Evolutionary conservation across 2,888 invertebrate genomes (phyloP).

Genomic region (Pollenia griseotomentosa): DNA sequence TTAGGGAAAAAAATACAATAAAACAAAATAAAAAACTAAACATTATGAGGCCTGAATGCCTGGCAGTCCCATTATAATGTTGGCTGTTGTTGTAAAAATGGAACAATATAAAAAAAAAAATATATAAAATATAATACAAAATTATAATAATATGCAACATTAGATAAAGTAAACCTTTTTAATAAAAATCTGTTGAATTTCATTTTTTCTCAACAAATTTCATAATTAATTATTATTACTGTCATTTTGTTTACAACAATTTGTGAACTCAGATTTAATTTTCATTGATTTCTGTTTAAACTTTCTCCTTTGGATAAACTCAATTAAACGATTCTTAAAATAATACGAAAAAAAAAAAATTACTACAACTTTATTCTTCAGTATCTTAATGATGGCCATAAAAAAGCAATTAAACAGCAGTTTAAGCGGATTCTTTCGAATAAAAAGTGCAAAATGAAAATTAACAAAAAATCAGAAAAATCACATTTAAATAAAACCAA

Average conservation of each 20-base stretch:
- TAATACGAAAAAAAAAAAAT: slow-evolving; percentile 8
- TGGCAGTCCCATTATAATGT: neutral
- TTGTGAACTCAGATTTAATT: too few species aligned
- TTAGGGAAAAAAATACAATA: slow-evolving; percentile 27
- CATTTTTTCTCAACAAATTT: slow-evolving; percentile 17
- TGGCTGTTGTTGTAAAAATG: slow-evolving; percentile 7
- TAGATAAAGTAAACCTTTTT: neutral
- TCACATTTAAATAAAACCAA: neutral
- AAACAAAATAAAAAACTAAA: neutral
- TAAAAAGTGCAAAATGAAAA: slow-evolving; percentile 10
- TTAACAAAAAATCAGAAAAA: slow-evolving; percentile 7
- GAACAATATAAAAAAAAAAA: neutral
- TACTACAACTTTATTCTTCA: slow-evolving; percentile 5
- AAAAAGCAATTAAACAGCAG: slow-evolving; percentile 42
- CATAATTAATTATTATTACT: too few species aligned
- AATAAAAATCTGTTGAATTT: neutral
- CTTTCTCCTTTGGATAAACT: too few species aligned
- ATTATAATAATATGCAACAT: slow-evolving; percentile 33
- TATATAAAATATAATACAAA: neutral
- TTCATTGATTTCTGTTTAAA: too few species aligned
- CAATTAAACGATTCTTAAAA: too few species aligned
- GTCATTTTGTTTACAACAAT: too few species aligned
- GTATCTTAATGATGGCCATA: slow-evolving; percentile 8
- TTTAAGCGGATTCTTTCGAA: slow-evolving; percentile 28
- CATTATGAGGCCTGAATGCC: neutral